A percentile compares a stretch with the other conserved stretches of the same genome.
These are phyloP conservation scores for Nasonia longicornis DNA, from an alignment of 1,140 invertebrate species.

Conservation along the genomic window DNA sequence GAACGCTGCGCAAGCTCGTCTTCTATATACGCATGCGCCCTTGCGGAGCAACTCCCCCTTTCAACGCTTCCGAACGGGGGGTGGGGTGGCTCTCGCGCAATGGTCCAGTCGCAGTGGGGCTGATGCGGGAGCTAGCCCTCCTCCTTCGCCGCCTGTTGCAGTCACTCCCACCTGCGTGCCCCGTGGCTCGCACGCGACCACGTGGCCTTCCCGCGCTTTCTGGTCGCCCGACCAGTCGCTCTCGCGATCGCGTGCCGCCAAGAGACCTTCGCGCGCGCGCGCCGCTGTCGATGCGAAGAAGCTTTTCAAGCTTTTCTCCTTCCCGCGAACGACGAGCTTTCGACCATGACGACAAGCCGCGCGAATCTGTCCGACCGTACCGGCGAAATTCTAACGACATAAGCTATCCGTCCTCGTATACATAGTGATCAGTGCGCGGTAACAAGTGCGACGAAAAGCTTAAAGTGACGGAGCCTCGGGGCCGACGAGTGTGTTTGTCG, in stretches of 20 bases:
- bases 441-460: too few species aligned
- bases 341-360: too few species aligned
- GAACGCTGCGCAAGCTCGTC: too few species aligned
- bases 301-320: too few species aligned
- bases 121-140: conserved; percentile 53
- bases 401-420: too few species aligned
- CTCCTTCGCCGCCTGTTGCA: conserved; percentile 46
- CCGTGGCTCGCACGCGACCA: conserved; percentile 56
- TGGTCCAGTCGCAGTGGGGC: conserved; percentile 40
- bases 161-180: conserved; percentile 67
- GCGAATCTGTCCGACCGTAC: too few species aligned
- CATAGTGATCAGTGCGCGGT: too few species aligned
- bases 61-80: neutral
- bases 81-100: neutral
- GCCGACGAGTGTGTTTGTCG: too few species aligned
- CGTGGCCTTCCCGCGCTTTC: conserved; percentile 58
- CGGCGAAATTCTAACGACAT: too few species aligned
- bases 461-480: too few species aligned
- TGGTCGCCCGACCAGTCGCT: conserved; percentile 55
- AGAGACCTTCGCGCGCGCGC: neutral
- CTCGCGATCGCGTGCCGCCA: conserved; percentile 51
- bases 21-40: neutral
- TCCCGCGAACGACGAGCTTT: too few species aligned
- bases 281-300: neutral
- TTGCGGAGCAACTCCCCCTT: neutral